Evolutionary conservation across 2,888 invertebrate species (phyloP).

Genomic region (Eupithecia exiguata): DNA sequence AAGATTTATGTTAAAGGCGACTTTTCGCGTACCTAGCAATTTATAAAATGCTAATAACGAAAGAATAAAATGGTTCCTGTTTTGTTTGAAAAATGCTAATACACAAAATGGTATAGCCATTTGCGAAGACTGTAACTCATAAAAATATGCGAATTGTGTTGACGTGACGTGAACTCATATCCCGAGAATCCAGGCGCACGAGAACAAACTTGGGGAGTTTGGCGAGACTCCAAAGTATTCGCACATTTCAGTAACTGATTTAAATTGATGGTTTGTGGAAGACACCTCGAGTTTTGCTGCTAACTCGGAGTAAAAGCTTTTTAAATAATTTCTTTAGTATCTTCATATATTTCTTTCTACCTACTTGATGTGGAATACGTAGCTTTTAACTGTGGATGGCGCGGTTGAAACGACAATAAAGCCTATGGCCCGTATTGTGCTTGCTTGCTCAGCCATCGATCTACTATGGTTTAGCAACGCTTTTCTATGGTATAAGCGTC

Average conservation of each 20-base stretch:
- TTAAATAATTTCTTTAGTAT: neutral
- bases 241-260: slow-evolving; percentile 24
- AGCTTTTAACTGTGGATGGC: neutral
- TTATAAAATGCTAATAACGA: slow-evolving; percentile 9
- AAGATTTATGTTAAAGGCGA: slow-evolving; percentile 1
- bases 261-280: slow-evolving; percentile 23
- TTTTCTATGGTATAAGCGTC: too few species aligned
- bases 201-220: slow-evolving; percentile 26
- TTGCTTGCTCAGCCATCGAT: too few species aligned
- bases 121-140: slow-evolving; percentile 13
- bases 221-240: slow-evolving; percentile 26
- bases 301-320: neutral
- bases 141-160: slow-evolving; percentile 25
- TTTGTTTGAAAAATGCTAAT: neutral
- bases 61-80: neutral
- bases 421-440: too few species aligned
- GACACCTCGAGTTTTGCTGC: neutral
- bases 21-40: slow-evolving; percentile 8
- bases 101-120: slow-evolving; percentile 3
- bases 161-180: slow-evolving; percentile 21
- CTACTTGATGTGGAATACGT: neutral
- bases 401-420: neutral
- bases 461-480: too few species aligned
- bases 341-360: neutral
- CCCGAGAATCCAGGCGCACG: slow-evolving; percentile 16